Conservation (phyloP, 2,888 invertebrate genomes). For the Papilio demoleus region DNA sequence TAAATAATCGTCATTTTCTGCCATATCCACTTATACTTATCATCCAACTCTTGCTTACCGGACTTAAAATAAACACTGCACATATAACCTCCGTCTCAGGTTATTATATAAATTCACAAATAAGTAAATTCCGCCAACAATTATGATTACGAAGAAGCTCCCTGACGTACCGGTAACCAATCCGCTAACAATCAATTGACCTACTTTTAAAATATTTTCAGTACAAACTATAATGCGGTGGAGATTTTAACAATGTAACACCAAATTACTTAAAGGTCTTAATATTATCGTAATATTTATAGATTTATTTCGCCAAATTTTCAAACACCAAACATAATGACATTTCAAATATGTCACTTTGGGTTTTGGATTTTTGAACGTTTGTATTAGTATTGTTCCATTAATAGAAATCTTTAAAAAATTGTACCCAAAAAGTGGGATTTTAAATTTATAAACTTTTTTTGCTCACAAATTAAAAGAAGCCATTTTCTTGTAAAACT, state of each 20-base stretch:
- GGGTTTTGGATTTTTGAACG: not conserved
- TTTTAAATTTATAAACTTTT: no score
- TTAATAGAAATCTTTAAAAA: no score
- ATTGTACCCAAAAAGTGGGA: no score
- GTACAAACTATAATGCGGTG: conserved; percentile 50
- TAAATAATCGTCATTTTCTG: conserved; percentile 81
- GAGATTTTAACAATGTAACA: conserved; percentile 51
- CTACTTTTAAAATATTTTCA: conserved; percentile 69
- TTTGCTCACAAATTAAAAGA: no score
- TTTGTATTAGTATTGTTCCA: conserved; percentile 4
- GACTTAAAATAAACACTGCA: conserved; percentile 49
- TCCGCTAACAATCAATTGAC: conserved; percentile 62
- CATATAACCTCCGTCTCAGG: conserved; percentile 53
- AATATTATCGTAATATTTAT: conserved; percentile 63
- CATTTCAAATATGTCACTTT: conserved; percentile 41
- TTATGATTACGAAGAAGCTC: conserved; percentile 57
- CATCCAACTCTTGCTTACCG: conserved; percentile 52
- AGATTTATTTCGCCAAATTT: conserved; percentile 64
- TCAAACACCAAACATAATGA: conserved; percentile 56
- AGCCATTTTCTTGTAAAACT: not conserved
- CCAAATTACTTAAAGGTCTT: conserved; percentile 56
- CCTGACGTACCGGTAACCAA: conserved; percentile 82
- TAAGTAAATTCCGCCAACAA: conserved; percentile 42
- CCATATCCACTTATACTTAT: conserved; percentile 68
- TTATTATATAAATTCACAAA: conserved; percentile 47